Evolutionary conservation across 2,888 invertebrate genomes (phyloP), one percentile per base, ranked within the genome.

Genomic region (Caenorhabditis sp.): DNA sequence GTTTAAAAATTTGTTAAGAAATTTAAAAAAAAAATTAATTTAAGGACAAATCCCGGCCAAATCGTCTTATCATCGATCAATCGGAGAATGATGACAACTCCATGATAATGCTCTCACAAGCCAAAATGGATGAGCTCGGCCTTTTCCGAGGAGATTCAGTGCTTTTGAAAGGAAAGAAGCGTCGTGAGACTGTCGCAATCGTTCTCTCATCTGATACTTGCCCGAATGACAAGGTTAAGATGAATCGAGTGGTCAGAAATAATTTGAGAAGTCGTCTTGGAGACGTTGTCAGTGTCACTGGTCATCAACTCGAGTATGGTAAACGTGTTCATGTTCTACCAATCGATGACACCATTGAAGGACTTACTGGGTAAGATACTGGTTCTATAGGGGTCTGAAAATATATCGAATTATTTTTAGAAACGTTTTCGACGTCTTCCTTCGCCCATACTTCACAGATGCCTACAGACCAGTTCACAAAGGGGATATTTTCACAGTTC

Each of bases 401-500:
- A 31, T 31, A 7, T 31, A 7, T n/a, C n/a, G n/a, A 4, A 31
- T 7, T 31, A 7, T 31, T 43, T 61, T 70, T 43, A 82, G 93
- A 82, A 95, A 94, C 89, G 89, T 95, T 54, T 97, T 97, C 89
- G 97, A 99, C 90, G 97, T 97, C 23, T 99, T 95, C 90, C 91
- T 99, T 87, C 99, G 99, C 90, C 99, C 99, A 1, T 99, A 99
- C 90, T 99, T 99, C 90, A 90, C 97, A 90, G 99, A 99, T 90
- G 97, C 99, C 1, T 99, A 99, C 91, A 92, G 99, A 78, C 99
- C 99, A 2, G 94, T 99, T 84, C 95, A 96, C 88, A 97, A 95
- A 89, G 91, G 91, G 7, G 97, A 99, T 89, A 95, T 95, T 31
- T 99, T 99, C 89, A 92, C 97, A 88, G 95, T 97, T 23, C 93